Percentiles rank a stretch among this genome's conserved stretches.
Evolutionary conservation across 2,888 invertebrate genomes (phyloP).

Genomic region (Tiliacea citrago): DNA sequence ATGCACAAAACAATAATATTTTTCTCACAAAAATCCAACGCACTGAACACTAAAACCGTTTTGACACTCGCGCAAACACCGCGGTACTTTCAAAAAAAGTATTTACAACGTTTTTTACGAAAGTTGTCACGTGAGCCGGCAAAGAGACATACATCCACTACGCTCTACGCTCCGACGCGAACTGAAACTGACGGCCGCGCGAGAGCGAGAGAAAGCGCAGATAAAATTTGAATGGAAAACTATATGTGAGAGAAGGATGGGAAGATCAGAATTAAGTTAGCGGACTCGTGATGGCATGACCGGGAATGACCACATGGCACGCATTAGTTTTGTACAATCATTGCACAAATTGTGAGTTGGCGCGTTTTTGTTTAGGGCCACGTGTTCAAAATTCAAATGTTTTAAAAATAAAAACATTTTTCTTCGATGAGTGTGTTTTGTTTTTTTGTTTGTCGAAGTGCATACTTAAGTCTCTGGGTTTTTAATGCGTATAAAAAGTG

Average conservation of each 20-base stretch:
- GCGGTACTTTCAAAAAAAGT: conserved; percentile 79
- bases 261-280: conserved; percentile 79
- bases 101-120: conserved; percentile 83
- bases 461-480: conserved; percentile 46
- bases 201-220: conserved; percentile 81
- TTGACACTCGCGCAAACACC: conserved; percentile 75
- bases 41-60: conserved; percentile 72
- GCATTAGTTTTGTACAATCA: conserved; percentile 83
- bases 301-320: conserved; percentile 89
- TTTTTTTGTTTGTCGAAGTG: conserved; percentile 54
- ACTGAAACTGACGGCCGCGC: conserved; percentile 83
- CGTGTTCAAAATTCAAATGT: conserved; percentile 80
- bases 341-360: conserved; percentile 86
- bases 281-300: conserved; percentile 75
- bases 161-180: conserved; percentile 69
- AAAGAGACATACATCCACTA: conserved; percentile 68
- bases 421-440: conserved; percentile 54
- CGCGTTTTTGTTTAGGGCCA: conserved; percentile 86
- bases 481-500: conserved; percentile 42
- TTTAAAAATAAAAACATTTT: conserved; percentile 73
- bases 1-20: conserved; percentile 73
- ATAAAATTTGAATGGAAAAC: conserved; percentile 73
- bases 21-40: conserved; percentile 69
- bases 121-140: conserved; percentile 80
- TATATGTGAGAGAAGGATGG: conserved; percentile 74